These are phyloP conservation scores for Agonopterix alstromeriana DNA, from an alignment of 2,888 invertebrate species.

Conservation along the genomic window DNA sequence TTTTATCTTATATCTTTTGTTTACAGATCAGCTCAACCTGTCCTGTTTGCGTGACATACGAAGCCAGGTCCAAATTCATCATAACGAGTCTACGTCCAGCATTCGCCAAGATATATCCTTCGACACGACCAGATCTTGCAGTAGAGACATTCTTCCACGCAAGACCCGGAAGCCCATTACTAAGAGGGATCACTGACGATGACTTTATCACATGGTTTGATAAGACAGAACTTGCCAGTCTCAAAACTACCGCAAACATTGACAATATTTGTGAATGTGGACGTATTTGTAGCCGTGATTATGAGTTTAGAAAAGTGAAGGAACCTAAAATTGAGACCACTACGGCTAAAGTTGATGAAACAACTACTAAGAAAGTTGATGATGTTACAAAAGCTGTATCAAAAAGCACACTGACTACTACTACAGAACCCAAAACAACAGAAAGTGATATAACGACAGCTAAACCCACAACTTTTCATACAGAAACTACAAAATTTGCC, in stretches of 20 bases:
- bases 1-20: not conserved
- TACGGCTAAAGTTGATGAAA: slow-evolving; percentile 4
- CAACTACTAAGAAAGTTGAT: slow-evolving; percentile 2
- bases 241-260: slow-evolving; percentile 58
- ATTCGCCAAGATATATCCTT: slow-evolving; percentile 79
- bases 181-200: slow-evolving; percentile 79
- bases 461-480: slow-evolving; percentile 4
- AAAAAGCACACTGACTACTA: slow-evolving; percentile 6
- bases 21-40: slow-evolving; percentile 76
- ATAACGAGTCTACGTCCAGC: slow-evolving; percentile 79
- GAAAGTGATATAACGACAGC: not conserved
- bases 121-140: slow-evolving; percentile 77
- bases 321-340: slow-evolving; percentile 5
- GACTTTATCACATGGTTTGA: slow-evolving; percentile 83
- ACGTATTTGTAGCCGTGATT: slow-evolving; percentile 63
- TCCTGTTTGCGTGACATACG: slow-evolving; percentile 79
- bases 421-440: slow-evolving; percentile 2
- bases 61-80: slow-evolving; percentile 76
- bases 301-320: slow-evolving; percentile 47
- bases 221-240: slow-evolving; percentile 69
- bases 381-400: slow-evolving; percentile 5
- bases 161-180: slow-evolving; percentile 73
- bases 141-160: slow-evolving; percentile 81
- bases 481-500: slow-evolving; percentile 7
- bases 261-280: slow-evolving; percentile 75